Evolutionary conservation across 2,888 invertebrate genomes (phyloP).

Genomic region (Drosophila subquinaria): DNA sequence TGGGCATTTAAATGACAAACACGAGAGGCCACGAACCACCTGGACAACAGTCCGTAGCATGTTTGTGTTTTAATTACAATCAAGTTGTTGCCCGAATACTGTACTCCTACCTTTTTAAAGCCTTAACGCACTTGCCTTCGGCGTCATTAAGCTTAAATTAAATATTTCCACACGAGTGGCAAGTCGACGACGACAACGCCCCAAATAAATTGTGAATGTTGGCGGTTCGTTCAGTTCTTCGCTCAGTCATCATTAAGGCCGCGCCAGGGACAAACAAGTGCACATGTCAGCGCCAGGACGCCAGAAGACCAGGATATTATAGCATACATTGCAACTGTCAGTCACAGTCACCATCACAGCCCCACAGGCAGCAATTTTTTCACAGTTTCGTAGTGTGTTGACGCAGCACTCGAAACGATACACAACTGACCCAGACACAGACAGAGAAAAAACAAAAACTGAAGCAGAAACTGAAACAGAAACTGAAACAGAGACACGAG

Average conservation of each 20-base stretch:
- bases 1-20: constrained; percentile 72
- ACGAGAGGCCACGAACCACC: constrained; percentile 50
- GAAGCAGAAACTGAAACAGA: too few species aligned
- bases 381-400: constrained; percentile 62
- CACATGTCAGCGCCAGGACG: constrained; percentile 81
- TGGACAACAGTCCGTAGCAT: constrained; percentile 42
- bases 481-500: constrained; percentile 8
- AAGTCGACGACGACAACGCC: constrained; percentile 38
- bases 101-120: constrained; percentile 56
- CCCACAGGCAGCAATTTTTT: constrained; percentile 26
- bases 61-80: constrained; percentile 79
- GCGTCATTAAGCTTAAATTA: constrained; percentile 80
- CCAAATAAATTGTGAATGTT: constrained; percentile 74
- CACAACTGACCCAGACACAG: constrained; percentile 66
- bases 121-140: constrained; percentile 68
- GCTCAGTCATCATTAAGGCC: constrained; percentile 83
- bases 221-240: constrained; percentile 42
- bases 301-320: constrained; percentile 67
- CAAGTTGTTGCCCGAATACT: constrained; percentile 38
- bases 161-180: constrained; percentile 78
- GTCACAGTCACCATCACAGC: constrained; percentile 53
- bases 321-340: constrained; percentile 79
- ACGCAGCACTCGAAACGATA: constrained; percentile 80
- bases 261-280: constrained; percentile 80
- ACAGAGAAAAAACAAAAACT: constrained; percentile 25